Base-by-base conservation (phyloP, 53 echinoderm and acorn worm species). In the Echinometra lucunter region DNA sequence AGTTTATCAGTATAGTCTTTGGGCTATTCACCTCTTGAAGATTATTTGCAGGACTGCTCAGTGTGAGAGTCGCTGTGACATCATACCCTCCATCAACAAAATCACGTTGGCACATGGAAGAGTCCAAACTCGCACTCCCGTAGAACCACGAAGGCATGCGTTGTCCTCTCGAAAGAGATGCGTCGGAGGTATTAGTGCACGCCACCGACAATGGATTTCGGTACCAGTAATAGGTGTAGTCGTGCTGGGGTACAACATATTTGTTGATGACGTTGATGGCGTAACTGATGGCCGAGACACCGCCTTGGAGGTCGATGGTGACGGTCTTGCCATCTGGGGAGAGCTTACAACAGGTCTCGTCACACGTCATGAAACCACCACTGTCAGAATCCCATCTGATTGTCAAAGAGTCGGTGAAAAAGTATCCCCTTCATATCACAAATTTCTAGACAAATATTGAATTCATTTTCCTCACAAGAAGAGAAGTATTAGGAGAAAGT, bases 71-170 rank as follows among this genome's bases (percentile, higher is more conserved):
- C 40, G 57, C 91, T 10, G 91, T 90, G 25, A 90, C 60, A 25
- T 90, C 66, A 32, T 60, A 63, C 42, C 34, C 88, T 1, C 56
- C 88, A 19, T 47, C 85, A 6, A 30, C n/a, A 44, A 25, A 82
- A 27, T n/a, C n/a, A 56, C 70, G 93, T 45, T 30, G 66, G 45
- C 95, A 96, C 9, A 89, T 37, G 9, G 94, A 21, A 13, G 70
- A 66, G 0, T 66, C 89, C 57, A 95, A 80, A 53, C 27, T 69
- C 53, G 95, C 96, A 49, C 90, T 93, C 28, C 95, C 98, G 94
- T 97, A 98, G 82, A 98, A 98, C 97, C 98, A 98, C n/a, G 58
- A 37, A 17, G 96, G 97, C 96, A 95, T 95, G 11, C 75, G 63
- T 6, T 95, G 89, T 11, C 97, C 95, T 34, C 81, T 93, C 19